phyloP scores from a whole-genome alignment of 2,888 invertebrate genomes.

The Drosophila yooni region DNA sequence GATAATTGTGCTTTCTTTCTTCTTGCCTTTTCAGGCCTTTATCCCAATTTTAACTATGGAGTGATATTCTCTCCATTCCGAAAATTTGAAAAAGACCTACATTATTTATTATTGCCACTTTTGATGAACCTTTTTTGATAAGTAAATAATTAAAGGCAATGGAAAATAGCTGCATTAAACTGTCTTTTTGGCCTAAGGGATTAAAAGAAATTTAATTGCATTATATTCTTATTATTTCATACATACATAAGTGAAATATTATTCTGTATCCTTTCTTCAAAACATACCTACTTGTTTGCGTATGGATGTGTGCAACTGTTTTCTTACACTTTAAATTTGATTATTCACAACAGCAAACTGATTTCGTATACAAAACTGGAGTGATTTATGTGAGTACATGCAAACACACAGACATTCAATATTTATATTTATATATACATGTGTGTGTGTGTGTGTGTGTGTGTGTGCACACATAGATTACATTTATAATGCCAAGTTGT shows the following conservation, averaged over 20 bases:
- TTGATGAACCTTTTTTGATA: neutral
- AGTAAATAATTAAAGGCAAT: neutral
- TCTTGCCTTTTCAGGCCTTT: neutral
- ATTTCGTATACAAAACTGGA: constrained; percentile 38
- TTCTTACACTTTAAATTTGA: constrained; percentile 2
- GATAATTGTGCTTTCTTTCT: neutral
- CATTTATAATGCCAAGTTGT: constrained; percentile 17
- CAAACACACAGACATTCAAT: constrained; percentile 1
- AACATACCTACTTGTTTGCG: neutral
- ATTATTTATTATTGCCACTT: neutral
- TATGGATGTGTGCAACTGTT: neutral
- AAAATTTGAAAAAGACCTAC: neutral
- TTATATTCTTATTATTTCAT: neutral
- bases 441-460: neutral
- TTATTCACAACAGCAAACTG: constrained; percentile 17
- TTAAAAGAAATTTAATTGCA: neutral
- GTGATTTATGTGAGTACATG: constrained; percentile 31
- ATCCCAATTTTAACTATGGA: neutral
- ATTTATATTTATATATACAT: constrained; percentile 1
- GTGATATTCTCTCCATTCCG: neutral
- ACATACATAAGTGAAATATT: neutral
- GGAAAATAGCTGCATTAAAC: neutral
- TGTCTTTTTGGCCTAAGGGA: neutral
- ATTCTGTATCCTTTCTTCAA: neutral
- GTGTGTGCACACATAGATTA: constrained; percentile 26